phyloP scores from a whole-genome alignment of 2,113 vertebrate genomes.

The Catharus minimus region DNA sequence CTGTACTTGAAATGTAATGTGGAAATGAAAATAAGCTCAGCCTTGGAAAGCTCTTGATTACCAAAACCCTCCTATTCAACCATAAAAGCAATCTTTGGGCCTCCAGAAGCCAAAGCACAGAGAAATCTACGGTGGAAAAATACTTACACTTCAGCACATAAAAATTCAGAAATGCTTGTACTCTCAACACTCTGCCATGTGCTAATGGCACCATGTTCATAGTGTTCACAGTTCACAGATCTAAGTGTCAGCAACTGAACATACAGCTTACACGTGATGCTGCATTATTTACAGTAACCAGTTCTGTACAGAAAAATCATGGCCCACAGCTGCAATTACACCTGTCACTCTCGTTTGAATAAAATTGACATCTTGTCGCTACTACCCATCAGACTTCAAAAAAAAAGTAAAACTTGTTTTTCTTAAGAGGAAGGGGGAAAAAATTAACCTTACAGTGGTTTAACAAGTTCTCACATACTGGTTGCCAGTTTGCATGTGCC shows the following conservation, averaged over 20 bases:
- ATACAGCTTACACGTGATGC: background rate
- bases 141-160: background rate
- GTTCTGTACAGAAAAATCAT: background rate
- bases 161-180: background rate
- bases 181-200: background rate
- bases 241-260: background rate
- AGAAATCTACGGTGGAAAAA: background rate
- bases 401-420: background rate
- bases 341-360: background rate
- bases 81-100: background rate
- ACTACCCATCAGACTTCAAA: background rate
- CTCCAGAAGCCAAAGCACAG: background rate
- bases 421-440: background rate
- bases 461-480: background rate
- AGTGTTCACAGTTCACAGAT: background rate
- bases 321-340: background rate
- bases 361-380: background rate
- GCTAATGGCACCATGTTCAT: background rate
- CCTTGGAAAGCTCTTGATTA: background rate
- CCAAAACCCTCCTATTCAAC: background rate
- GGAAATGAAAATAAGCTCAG: background rate
- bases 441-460: background rate
- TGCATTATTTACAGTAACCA: background rate
- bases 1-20: background rate
- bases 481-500: background rate